Conservation (phyloP, 2,797 vertebrate species). For the Ambastaia sidthimunki region DNA sequence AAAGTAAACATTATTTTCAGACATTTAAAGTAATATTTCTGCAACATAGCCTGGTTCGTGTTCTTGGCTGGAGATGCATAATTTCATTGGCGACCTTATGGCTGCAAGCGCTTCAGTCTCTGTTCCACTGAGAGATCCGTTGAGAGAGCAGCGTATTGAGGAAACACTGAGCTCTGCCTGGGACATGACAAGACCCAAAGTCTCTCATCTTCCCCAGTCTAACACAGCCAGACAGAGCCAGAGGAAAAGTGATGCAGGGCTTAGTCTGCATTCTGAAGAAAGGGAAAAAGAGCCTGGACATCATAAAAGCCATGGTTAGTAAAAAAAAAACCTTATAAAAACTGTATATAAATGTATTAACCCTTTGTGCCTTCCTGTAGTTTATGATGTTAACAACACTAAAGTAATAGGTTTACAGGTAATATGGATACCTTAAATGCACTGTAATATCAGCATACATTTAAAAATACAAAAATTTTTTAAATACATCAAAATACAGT, state of each 20-base stretch:
- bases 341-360: neutral
- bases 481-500: no score
- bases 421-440: no score
- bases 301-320: constrained; percentile 59
- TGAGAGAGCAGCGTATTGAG: constrained; percentile 67
- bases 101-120: constrained; percentile 68
- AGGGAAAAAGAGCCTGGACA: constrained; percentile 62
- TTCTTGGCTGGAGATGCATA: constrained; percentile 83
- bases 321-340: constrained; percentile 38
- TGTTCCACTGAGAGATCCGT: constrained; percentile 45
- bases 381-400: no score
- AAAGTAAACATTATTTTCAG: neutral
- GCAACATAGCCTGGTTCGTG: constrained; percentile 67
- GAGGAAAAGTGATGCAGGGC: constrained; percentile 59
- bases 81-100: constrained; percentile 80
- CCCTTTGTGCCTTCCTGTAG: neutral
- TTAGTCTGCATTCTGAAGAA: constrained; percentile 50
- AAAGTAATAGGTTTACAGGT: no score
- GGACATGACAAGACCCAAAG: constrained; percentile 69
- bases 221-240: constrained; percentile 55
- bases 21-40: neutral
- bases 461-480: no score
- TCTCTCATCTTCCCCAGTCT: constrained; percentile 51
- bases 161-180: constrained; percentile 70
- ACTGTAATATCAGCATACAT: no score